Percentiles rank a stretch among this genome's conserved stretches.
phyloP scores from a whole-genome alignment of 2,797 vertebrate species.

The Platyrinchus mystaceus region DNA sequence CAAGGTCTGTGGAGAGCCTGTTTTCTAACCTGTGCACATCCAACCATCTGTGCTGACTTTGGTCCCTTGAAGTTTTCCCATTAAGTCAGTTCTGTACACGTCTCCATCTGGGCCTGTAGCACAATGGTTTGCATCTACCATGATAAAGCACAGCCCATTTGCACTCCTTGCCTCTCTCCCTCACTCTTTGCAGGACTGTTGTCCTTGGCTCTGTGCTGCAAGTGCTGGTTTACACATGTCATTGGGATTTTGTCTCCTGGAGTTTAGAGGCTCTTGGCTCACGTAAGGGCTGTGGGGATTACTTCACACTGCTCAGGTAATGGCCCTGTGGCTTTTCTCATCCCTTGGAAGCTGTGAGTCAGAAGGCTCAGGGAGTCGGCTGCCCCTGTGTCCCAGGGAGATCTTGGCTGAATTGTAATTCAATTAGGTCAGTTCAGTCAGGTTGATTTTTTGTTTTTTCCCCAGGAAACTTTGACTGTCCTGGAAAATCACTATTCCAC shows the following conservation, averaged over 20 bases:
- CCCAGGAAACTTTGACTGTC: neutral
- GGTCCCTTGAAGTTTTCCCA: neutral
- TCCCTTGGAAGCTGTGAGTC: neutral
- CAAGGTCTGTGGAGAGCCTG: neutral
- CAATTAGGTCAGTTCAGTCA: neutral
- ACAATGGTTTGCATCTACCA: neutral
- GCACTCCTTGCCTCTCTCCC: neutral
- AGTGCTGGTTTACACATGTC: neutral
- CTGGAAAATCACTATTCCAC: neutral
- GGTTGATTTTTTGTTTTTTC: neutral
- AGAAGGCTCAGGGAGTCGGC: neutral
- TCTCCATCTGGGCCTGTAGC: neutral
- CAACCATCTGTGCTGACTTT: neutral
- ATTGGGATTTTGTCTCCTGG: neutral
- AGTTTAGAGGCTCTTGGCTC: neutral
- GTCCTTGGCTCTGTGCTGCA: neutral
- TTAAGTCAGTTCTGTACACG: accelerated
- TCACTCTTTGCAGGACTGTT: neutral
- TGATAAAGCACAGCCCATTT: neutral
- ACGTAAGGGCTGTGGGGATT: neutral
- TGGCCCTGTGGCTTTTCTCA: neutral
- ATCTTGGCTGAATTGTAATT: neutral
- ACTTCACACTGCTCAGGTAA: neutral
- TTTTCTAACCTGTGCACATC: neutral
- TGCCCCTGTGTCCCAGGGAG: neutral